These are phyloP conservation scores for Otus scops DNA, from an alignment of 2,797 vertebrate species.

Conservation along the genomic window DNA sequence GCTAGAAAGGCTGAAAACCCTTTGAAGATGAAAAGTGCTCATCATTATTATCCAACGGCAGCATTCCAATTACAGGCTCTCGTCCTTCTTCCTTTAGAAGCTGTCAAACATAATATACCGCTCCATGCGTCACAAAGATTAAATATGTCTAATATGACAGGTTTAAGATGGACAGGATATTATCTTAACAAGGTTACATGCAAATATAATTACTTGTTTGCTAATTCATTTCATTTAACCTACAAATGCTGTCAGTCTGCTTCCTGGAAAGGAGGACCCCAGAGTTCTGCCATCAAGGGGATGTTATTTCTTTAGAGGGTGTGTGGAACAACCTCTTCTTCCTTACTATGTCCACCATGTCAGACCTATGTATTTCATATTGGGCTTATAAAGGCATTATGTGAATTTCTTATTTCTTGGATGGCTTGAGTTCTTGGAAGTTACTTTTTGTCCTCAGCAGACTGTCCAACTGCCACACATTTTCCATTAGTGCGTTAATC, in stretches of 20 bases:
- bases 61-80: conserved; percentile 46
- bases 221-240: conserved; percentile 50
- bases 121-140: conserved; percentile 44
- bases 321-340: not conserved
- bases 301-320: not conserved
- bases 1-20: not conserved
- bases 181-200: conserved; percentile 49
- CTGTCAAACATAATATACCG: conserved; percentile 45
- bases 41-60: conserved; percentile 27
- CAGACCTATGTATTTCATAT: not conserved
- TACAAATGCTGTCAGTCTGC: not conserved
- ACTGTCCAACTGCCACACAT: not conserved
- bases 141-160: conserved; percentile 47
- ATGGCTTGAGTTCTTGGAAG: not conserved
- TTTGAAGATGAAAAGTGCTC: conserved; percentile 50
- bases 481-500: not conserved
- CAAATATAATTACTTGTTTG: conserved; percentile 57
- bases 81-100: conserved; percentile 29
- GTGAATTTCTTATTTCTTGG: not conserved
- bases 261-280: not conserved
- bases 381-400: not conserved
- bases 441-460: not conserved
- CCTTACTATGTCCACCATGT: not conserved
- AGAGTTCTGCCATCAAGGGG: not conserved
- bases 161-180: conserved; percentile 57